Evolutionary conservation across 2,797 vertebrate species (phyloP), one percentile per base, ranked within the genome.

Genomic region (Thalassophryne amazonica): DNA sequence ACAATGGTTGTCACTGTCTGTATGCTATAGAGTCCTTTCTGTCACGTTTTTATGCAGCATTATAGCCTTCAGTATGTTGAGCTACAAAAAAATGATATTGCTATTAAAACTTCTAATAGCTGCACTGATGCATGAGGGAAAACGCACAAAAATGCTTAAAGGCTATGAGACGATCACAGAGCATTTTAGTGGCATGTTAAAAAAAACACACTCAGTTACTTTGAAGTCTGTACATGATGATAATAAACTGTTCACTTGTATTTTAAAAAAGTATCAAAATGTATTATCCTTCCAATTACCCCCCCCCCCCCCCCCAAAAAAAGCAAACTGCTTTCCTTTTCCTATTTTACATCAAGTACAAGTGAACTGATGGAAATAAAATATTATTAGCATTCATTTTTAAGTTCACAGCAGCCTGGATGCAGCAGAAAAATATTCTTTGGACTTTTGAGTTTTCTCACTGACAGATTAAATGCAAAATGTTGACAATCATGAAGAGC

Each of bases 371-470:
- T 80, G 87, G 83, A 86, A 90, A 91, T 87, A 89, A 83, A 92
- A 76, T 89, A 65, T 87, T 88, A 89, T 91, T 91, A 92, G 91
- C 92, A 92, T 94, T 92, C 91, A 93, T 89, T 88, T 93, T 88
- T 93, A 87, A 75, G 91, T 94, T 98, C 95, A 98, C 95, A 97
- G 94, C 97, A 81, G 81, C 93, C 93, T 95, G 93, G 94, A 94
- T 96, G 95, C 95, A 98, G 94, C 95, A 97, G 94, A 93, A 95
- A 84, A 83, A 95, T 92, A 94, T 93, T 98, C 96, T 99, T 99
- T 99, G 95, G 96, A 96, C 93, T 94, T 94, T 86, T 95, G 88
- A 86, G 73, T 85, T 73, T 77, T 88, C 83, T 88, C 74, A 86
- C 89, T 91, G 88, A 90, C 87, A 75, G 72, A 80, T 84, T 83